Evolutionary conservation across 2,888 invertebrate genomes (phyloP).

Genomic region (Eupsilia transversa): DNA sequence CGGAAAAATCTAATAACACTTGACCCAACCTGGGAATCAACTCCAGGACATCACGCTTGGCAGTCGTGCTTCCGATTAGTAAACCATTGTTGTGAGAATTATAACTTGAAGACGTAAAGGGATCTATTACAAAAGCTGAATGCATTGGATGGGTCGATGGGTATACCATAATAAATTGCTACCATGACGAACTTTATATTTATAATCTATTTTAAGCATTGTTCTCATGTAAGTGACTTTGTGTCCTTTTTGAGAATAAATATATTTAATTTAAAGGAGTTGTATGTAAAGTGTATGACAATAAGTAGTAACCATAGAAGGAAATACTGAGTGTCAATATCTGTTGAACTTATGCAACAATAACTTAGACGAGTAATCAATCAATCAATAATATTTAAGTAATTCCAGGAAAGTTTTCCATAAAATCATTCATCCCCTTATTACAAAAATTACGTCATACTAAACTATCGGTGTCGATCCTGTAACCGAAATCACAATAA

Average conservation of each 20-base stretch:
- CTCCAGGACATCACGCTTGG: neutral
- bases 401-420: neutral
- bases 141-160: no score
- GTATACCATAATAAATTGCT: no score
- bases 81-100: neutral
- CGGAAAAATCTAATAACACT: no score
- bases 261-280: neutral
- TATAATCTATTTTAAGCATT: no score
- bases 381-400: neutral
- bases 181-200: no score
- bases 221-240: no score
- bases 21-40: no score
- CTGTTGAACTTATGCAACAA: neutral
- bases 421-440: neutral
- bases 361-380: neutral
- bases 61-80: neutral
- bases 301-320: neutral
- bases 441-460: neutral
- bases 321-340: neutral
- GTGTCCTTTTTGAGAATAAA: neutral
- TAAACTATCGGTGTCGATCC: neutral
- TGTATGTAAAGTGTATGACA: neutral
- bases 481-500: constrained; percentile 33
- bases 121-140: no score
- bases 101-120: neutral